Conservation (phyloP, 2,113 vertebrate genomes). For the Alethe diademata region DNA sequence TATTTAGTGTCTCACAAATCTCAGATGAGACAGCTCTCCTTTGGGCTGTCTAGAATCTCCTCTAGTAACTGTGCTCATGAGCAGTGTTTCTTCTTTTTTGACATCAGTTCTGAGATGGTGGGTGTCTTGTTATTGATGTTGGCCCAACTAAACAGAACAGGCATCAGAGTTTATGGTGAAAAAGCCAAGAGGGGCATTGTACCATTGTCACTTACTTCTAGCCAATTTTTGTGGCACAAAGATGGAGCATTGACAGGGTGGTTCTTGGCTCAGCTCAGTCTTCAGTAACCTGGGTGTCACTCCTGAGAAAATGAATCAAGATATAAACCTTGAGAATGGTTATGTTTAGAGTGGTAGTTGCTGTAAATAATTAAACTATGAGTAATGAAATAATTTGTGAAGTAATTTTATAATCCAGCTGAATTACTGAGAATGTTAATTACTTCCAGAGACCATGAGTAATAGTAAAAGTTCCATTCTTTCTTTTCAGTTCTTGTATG, state of each 20-base stretch:
- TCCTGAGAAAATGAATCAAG: background rate
- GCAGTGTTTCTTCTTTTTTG: background rate
- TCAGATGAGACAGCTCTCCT: background rate
- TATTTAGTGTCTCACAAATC: background rate
- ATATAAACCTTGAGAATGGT: background rate
- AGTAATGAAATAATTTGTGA: background rate
- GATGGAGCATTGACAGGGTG: rapidly evolving
- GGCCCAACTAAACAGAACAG: background rate
- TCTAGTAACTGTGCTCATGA: background rate
- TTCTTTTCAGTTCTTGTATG: background rate
- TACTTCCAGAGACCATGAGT: background rate
- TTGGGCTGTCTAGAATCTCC: background rate
- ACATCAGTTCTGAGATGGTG: background rate
- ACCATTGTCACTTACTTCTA: background rate
- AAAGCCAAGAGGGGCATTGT: background rate
- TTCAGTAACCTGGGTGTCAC: background rate
- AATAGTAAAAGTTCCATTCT: background rate
- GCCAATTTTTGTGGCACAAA: background rate
- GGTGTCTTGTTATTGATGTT: background rate
- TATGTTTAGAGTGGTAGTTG: background rate
- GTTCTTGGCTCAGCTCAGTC: background rate
- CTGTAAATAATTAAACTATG: background rate
- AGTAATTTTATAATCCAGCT: background rate
- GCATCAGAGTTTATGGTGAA: background rate
- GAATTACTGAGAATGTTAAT: background rate